Percentiles rank a stretch among this genome's conserved stretches.
phyloP scores from a whole-genome alignment of 2,113 vertebrate genomes.

The Tonatia bakeri region DNA sequence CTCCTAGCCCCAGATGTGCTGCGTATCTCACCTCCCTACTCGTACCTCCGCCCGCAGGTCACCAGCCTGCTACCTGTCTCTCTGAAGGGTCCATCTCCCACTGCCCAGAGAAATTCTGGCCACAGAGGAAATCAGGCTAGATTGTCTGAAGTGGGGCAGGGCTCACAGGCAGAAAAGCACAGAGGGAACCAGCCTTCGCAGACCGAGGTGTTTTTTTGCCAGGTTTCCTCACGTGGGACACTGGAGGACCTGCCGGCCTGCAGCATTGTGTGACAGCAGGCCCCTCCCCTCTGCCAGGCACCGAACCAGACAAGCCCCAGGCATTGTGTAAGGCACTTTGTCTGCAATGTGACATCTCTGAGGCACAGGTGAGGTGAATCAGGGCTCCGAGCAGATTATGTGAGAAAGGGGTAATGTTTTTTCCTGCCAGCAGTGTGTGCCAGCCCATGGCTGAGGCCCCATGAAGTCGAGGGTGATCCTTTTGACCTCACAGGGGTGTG shows the following conservation, averaged over 20 bases:
- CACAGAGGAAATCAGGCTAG: neutral
- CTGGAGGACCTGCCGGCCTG: neutral
- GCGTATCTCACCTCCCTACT: fast-evolving
- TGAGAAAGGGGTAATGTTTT: neutral
- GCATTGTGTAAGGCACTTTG: fast-evolving
- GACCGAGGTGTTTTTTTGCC: neutral
- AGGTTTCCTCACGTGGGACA: neutral
- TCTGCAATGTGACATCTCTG: neutral
- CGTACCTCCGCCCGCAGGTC: no score
- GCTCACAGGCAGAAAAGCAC: neutral
- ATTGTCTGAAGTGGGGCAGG: neutral
- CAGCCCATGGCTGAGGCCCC: neutral
- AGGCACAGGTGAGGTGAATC: no score
- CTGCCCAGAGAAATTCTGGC: no score
- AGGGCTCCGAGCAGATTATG: neutral
- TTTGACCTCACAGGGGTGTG: fast-evolving
- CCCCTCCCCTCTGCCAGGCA: neutral
- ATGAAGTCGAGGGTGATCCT: fast-evolving
- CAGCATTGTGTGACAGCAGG: neutral
- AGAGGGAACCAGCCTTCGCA: neutral
- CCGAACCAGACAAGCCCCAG: neutral
- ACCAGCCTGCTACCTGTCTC: neutral
- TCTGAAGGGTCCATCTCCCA: neutral
- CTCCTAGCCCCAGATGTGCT: neutral
- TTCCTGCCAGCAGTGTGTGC: neutral